Percentiles rank a stretch among this genome's conserved stretches.
Conservation (phyloP, 2,888 invertebrate genomes). For the Ichneumoninae sp. region DNA sequence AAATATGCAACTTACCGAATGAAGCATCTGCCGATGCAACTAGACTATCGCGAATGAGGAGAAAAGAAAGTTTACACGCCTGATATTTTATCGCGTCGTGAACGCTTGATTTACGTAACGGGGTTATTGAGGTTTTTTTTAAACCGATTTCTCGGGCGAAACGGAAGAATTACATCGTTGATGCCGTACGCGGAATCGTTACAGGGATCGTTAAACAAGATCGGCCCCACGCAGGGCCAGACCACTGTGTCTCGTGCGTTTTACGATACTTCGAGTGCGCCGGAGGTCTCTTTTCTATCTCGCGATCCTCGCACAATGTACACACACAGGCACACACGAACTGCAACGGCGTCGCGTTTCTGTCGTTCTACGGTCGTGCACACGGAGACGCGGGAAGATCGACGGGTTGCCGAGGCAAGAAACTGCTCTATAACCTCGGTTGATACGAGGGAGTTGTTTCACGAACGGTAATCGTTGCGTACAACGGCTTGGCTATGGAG, state of each 20-base stretch:
- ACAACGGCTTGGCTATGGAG: conserved; percentile 23
- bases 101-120: conserved; percentile 56
- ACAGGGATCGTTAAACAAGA: conserved; percentile 61
- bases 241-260: conserved; percentile 48
- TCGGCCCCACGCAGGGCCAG: conserved; percentile 34
- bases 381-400: conserved; percentile 25
- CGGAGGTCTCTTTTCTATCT: conserved; percentile 51
- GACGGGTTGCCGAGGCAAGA: conserved; percentile 58
- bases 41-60: not conserved
- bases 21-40: not conserved
- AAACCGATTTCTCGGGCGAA: conserved; percentile 41
- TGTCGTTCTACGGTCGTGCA: conserved; percentile 5
- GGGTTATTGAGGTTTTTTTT: conserved; percentile 35
- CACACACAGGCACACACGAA: conserved; percentile 14
- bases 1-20: not conserved
- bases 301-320: conserved; percentile 25
- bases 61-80: conserved; percentile 18
- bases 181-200: conserved; percentile 67
- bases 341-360: conserved; percentile 40
- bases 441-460: conserved; percentile 53
- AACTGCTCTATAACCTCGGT: conserved; percentile 54
- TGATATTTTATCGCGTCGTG: conserved; percentile 29
- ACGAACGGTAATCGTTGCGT: conserved; percentile 44
- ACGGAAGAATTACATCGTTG: conserved; percentile 60
- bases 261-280: conserved; percentile 63